These are phyloP conservation scores for Bursaphelenchus mucronatus DNA, from an alignment of 1,140 invertebrate genomes.

Conservation along the genomic window DNA sequence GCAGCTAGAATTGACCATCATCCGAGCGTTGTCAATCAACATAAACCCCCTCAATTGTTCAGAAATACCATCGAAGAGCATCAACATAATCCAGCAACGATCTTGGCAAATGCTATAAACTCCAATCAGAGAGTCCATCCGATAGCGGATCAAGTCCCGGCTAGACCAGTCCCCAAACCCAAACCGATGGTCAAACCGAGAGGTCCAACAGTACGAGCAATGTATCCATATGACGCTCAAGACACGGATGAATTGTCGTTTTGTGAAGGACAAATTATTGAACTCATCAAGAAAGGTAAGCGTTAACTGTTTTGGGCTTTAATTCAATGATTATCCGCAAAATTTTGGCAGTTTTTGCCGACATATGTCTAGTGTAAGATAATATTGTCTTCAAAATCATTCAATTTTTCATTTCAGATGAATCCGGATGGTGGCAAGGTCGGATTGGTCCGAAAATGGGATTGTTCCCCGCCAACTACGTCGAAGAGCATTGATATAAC, in stretches of 20 bases:
- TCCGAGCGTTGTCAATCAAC: conserved; percentile 1
- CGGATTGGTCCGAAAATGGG: conserved; percentile 67
- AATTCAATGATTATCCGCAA: background rate
- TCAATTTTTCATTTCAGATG: conserved; percentile 64
- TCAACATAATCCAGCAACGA: conserved; percentile 2
- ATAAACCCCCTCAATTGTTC: conserved; percentile 1
- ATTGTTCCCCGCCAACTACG: conserved; percentile 71
- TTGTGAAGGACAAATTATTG: conserved; percentile 68
- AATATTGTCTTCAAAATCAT: conserved; percentile 23
- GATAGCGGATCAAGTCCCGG: background rate
- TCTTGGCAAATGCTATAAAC: conserved; percentile 10
- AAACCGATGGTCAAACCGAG: conserved; percentile 62
- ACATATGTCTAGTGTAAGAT: conserved; percentile 22
- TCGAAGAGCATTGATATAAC: conserved; percentile 63
- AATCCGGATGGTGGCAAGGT: conserved; percentile 71
- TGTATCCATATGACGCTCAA: conserved; percentile 70
- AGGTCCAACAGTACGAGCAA: conserved; percentile 67
- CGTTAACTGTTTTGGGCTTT: conserved; percentile 8
- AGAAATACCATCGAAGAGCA: background rate
- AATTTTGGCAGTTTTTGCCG: conserved; percentile 1
- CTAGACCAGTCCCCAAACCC: conserved; percentile 59
- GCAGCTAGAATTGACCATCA: background rate
- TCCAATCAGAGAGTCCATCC: background rate
- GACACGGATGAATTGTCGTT: conserved; percentile 71
- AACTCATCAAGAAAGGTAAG: conserved; percentile 69